phyloP scores from a whole-genome alignment of 2,113 vertebrate species.

The Rallus limicola region DNA sequence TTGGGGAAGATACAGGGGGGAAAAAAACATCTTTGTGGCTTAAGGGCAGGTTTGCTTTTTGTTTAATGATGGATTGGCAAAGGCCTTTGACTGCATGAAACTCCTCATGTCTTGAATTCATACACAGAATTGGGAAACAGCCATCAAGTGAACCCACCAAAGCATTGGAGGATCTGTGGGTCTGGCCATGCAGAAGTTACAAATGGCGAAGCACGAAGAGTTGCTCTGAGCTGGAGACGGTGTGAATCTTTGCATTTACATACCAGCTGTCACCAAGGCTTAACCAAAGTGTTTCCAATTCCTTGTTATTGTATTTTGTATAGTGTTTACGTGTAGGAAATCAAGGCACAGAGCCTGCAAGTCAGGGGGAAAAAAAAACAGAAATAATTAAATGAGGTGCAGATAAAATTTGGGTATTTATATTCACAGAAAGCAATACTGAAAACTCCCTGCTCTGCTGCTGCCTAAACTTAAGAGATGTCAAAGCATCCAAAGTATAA shows the following conservation, averaged over 20 bases:
- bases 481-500: not conserved
- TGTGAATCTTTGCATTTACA: not conserved
- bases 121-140: not conserved
- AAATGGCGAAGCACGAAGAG: not conserved
- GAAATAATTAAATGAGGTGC: not conserved
- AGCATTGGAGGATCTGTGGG: not conserved
- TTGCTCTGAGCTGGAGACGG: not conserved
- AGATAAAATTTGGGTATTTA: not conserved
- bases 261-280: not conserved
- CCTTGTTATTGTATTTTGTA: conserved; percentile 9
- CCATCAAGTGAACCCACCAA: accelerated
- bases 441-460: not conserved
- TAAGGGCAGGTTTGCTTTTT: not conserved
- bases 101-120: not conserved
- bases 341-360: not conserved
- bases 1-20: accelerated
- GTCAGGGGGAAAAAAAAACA: not conserved
- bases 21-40: not conserved
- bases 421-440: not conserved
- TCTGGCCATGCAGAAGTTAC: not conserved
- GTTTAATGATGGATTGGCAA: not conserved
- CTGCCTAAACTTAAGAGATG: not conserved
- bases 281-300: conserved; percentile 4
- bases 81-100: not conserved
- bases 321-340: not conserved